Percentiles rank a stretch among this genome's conserved stretches.
These are phyloP conservation scores for Phycodurus eques DNA, from an alignment of 2,113 vertebrate genomes.

Conservation along the genomic window DNA sequence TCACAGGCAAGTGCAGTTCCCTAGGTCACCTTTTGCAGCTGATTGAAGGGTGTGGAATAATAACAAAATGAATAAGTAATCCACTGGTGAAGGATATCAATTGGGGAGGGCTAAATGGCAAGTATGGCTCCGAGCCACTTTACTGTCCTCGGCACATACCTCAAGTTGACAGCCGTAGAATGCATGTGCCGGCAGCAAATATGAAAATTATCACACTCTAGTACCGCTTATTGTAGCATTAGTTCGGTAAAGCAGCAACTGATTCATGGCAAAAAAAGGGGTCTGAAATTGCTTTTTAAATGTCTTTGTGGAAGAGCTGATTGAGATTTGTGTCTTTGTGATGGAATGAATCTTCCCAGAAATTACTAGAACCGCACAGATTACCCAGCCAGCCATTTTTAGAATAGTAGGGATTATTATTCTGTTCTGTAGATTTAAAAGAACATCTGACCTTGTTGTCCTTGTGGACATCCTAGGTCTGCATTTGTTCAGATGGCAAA, in stretches of 20 bases:
- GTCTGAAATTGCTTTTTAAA: background rate
- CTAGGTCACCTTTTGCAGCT: background rate
- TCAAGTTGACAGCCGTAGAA: constrained; percentile 2
- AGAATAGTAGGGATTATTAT: background rate
- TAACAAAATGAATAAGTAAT: background rate
- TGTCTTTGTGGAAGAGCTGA: background rate
- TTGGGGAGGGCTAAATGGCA: constrained; percentile 5
- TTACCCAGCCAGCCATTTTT: background rate
- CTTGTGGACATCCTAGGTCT: background rate
- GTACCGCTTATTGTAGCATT: background rate
- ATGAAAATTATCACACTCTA: background rate
- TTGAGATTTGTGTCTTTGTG: background rate
- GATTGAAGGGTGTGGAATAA: background rate
- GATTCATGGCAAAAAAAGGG: background rate
- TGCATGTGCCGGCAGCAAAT: background rate
- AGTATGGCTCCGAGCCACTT: background rate
- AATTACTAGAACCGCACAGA: background rate
- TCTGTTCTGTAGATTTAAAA: background rate
- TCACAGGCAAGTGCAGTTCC: background rate
- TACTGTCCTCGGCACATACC: background rate
- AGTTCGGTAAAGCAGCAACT: background rate
- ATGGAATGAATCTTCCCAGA: background rate
- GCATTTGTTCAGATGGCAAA: background rate
- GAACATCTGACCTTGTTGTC: background rate
- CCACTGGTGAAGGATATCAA: constrained; percentile 7